Conservation (phyloP, 1,140 invertebrate genomes). For the Drosophila saltans region DNA sequence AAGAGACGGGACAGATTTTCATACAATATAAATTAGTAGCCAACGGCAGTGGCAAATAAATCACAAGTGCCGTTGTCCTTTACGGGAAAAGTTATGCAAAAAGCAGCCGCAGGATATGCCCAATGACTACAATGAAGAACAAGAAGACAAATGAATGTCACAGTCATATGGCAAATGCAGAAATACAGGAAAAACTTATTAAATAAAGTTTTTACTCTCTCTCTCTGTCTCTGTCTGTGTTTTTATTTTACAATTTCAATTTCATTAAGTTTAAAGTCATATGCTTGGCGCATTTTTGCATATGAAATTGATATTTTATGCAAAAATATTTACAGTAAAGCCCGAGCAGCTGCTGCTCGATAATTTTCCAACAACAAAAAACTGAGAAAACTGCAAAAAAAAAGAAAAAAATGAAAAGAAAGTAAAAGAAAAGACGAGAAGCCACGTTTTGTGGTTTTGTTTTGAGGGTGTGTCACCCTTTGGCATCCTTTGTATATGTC, state of each 20-base stretch:
- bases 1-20: neutral
- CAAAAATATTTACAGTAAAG: constrained; percentile 60
- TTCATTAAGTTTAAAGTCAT: constrained; percentile 66
- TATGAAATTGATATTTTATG: constrained; percentile 78
- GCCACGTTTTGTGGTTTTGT: constrained; percentile 47
- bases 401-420: neutral
- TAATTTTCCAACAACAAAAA: constrained; percentile 38
- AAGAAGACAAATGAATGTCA: constrained; percentile 11
- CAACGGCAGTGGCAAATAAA: constrained; percentile 24
- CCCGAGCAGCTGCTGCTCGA: constrained; percentile 57
- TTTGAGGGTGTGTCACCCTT: constrained; percentile 64
- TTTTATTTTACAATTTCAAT: constrained; percentile 52
- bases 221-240: neutral
- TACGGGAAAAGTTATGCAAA: constrained; percentile 48
- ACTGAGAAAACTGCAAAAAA: neutral
- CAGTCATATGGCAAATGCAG: neutral
- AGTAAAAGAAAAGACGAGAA: neutral
- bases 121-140: neutral
- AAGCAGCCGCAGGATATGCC: constrained; percentile 18
- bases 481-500: constrained; percentile 29
- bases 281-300: constrained; percentile 48
- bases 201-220: constrained; percentile 52
- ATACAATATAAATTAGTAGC: constrained; percentile 48
- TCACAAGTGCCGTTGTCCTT: constrained; percentile 22
- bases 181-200: constrained; percentile 34